Base-by-base conservation (phyloP, 2,888 invertebrate species). In the Sphaeridia pumilis region DNA sequence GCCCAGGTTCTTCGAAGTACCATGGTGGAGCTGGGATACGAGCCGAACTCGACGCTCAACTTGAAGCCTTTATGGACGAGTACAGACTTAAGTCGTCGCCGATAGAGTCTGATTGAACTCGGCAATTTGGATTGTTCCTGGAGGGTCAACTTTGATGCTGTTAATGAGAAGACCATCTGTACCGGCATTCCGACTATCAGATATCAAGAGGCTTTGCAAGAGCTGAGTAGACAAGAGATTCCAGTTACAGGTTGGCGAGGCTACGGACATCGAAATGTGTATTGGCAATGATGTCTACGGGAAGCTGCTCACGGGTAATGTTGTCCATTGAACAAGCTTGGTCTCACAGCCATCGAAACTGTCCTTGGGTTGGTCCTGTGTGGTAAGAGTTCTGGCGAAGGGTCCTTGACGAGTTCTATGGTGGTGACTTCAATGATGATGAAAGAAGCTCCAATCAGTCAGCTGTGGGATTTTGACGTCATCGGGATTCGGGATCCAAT, bases 401-500 rank as follows among this genome's bases (percentile, higher is more conserved):
- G 12, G 20, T 14, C 12, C 17, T 5, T 5, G 4, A 20, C 12
- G 5, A 17, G 12, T 14, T 5, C 5, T 5, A 14, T 38, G 7
- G 38, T 17, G 7, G 12, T 20, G 17, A n/a, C n/a, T n/a, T n/a
- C n/a, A n/a, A n/a, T n/a, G n/a, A 38, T 38, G 38, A 38, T 38
- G 38, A 38, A 17, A 17, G 5, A 14, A 5, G 12, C 20, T 5
- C 5, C 10, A 5, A 17, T 38, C 17, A 7, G 17, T 14, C 38
- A 38, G 17, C 17, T 38, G 17, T 38, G 38, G 38, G 38, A 38
- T 17, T 38, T 38, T 14, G 38, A 38, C 20, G 10, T 38, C 17
- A 7, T 38, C 5, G 48, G 48, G 10, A 53, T 53, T 20, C 24
- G 2, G 2, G 42, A 53, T 24, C 17, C 43, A 2, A 22, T n/a